Percentiles rank a stretch among this genome's conserved stretches.
Conservation (phyloP, 2,797 vertebrate species). For the Bucorvus abyssinicus region DNA sequence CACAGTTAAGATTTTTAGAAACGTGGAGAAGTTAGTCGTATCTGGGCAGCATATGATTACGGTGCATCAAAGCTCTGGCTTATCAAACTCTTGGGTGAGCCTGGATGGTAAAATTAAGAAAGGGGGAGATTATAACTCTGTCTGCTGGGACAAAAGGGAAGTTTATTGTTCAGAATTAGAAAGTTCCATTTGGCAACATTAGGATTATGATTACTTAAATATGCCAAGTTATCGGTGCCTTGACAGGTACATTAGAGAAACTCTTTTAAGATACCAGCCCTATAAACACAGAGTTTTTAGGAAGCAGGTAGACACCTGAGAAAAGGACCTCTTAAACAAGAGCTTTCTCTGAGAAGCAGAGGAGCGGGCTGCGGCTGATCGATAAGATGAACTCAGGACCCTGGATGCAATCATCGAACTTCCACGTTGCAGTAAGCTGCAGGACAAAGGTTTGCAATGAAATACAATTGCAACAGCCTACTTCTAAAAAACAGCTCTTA, state of each 20-base stretch:
- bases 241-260: neutral
- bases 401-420: neutral
- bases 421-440: neutral
- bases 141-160: neutral
- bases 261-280: neutral
- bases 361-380: fast-evolving
- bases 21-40: neutral
- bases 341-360: neutral
- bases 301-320: neutral
- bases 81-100: neutral
- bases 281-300: conserved; percentile 2
- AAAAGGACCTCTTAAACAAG: neutral
- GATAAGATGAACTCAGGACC: neutral
- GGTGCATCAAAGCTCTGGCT: neutral
- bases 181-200: neutral
- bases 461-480: neutral
- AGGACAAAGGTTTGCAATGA: conserved; percentile 48
- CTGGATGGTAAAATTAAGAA: neutral
- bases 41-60: neutral
- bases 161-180: neutral
- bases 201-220: neutral
- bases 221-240: neutral
- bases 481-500: neutral
- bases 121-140: neutral
- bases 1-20: neutral